Percentiles rank a stretch among this genome's conserved stretches.
Evolutionary conservation across 2,888 invertebrate species (phyloP).

Genomic region (Xylota segnis): DNA sequence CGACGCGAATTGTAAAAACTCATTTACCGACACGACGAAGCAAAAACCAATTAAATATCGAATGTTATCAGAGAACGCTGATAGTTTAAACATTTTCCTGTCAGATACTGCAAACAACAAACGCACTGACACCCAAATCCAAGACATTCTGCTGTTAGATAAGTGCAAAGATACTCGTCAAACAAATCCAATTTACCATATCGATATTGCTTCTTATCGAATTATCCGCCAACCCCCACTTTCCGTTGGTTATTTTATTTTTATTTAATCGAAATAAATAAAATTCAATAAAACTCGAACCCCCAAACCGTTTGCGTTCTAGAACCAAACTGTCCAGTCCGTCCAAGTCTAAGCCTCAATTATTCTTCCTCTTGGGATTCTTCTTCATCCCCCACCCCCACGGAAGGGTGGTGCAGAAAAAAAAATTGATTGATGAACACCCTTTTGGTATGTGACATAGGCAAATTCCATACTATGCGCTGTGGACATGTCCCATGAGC

Average conservation of each 20-base stretch:
- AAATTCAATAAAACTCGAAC: conserved; percentile 13
- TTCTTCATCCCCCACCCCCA: conserved; percentile 7
- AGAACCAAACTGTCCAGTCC: conserved; percentile 45
- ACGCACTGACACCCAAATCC: neutral
- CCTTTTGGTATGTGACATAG: conserved; percentile 12
- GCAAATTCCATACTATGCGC: conserved; percentile 5
- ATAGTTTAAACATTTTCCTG: conserved; percentile 3
- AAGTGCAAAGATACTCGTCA: neutral
- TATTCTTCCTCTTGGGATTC: conserved; percentile 26
- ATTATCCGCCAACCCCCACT: neutral
- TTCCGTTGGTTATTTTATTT: conserved; percentile 6
- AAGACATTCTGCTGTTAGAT: neutral
- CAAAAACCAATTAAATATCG: conserved; percentile 5
- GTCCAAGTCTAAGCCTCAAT: conserved; percentile 39
- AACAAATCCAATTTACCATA: conserved; percentile 48
- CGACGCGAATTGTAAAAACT: neutral
- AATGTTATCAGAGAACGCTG: neutral
- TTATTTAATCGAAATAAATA: conserved; percentile 24
- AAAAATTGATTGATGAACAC: conserved; percentile 30
- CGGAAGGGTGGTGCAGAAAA: neutral
- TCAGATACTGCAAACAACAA: neutral
- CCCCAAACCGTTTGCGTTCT: conserved; percentile 34
- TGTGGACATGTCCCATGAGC: neutral
- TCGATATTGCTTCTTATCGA: conserved; percentile 41
- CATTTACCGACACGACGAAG: neutral